phyloP scores from a whole-genome alignment of 2,113 vertebrate genomes.

The Hemibagrus wyckioides region DNA sequence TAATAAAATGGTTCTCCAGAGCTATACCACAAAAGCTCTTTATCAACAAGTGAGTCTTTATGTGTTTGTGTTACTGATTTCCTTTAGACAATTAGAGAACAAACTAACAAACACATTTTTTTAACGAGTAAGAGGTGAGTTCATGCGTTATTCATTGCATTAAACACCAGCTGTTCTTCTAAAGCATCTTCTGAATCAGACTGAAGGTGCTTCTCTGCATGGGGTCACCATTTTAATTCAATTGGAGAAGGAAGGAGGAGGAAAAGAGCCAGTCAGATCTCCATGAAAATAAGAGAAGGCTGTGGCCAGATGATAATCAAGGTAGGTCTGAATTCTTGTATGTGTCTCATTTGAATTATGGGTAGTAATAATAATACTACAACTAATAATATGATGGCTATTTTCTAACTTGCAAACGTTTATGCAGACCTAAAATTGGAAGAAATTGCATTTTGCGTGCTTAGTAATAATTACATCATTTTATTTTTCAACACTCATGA shows the following conservation, averaged over 20 bases:
- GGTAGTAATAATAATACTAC: too few relatives aligned
- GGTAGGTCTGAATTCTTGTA: background rate
- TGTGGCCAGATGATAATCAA: conserved; percentile 24
- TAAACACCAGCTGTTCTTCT: background rate
- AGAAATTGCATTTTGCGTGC: background rate
- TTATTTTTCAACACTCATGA: too few relatives aligned
- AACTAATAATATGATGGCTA: too few relatives aligned
- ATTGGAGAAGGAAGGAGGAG: background rate
- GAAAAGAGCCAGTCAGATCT: background rate
- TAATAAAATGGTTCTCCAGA: too few relatives aligned
- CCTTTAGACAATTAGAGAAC: too few relatives aligned
- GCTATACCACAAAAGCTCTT: too few relatives aligned
- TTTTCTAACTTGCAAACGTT: background rate
- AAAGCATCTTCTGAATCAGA: background rate
- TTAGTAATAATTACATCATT: background rate
- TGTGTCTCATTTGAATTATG: background rate
- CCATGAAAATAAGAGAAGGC: conserved; percentile 1
- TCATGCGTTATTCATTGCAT: background rate
- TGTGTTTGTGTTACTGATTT: too few relatives aligned
- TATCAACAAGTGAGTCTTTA: too few relatives aligned
- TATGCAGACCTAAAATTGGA: background rate
- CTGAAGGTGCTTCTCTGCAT: conserved; percentile 22
- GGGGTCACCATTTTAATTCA: background rate
- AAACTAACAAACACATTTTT: too few relatives aligned
- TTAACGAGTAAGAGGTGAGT: background rate